Evolutionary conservation across 2,888 invertebrate species (phyloP).

Genomic region (Phanerotoma sp.): DNA sequence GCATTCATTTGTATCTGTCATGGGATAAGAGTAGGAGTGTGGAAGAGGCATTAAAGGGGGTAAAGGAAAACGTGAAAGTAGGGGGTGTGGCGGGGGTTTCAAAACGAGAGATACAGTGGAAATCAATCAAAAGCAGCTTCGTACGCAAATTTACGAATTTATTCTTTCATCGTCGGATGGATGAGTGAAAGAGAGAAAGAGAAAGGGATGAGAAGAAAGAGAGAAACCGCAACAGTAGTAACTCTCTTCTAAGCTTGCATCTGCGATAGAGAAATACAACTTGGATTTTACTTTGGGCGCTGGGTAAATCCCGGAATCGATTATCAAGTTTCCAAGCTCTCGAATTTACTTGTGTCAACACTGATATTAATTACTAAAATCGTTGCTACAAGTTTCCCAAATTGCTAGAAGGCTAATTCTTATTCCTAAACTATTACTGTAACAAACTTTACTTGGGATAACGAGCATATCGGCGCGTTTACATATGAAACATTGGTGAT

Average conservation of each 20-base stretch:
- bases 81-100: too few species aligned
- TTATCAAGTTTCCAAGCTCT: constrained; percentile 6
- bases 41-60: too few species aligned
- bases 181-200: too few species aligned
- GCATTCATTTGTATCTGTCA: constrained; percentile 56
- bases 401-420: constrained; percentile 27
- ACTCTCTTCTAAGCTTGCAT: too few species aligned
- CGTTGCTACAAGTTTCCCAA: constrained; percentile 29
- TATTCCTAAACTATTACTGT: constrained; percentile 10
- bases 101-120: constrained; percentile 41
- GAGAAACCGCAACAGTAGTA: too few species aligned
- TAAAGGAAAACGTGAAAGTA: too few species aligned
- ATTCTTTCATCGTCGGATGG: too few species aligned
- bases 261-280: background rate
- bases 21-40: too few species aligned
- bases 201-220: too few species aligned
- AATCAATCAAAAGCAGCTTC: constrained; percentile 53
- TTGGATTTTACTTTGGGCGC: background rate
- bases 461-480: too few species aligned
- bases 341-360: constrained; percentile 45
- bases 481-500: too few species aligned
- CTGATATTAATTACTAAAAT: constrained; percentile 52
- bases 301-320: constrained; percentile 1
- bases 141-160: constrained; percentile 39
- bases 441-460: background rate